Evolutionary conservation across 2,797 vertebrate genomes (phyloP), one percentile per base, ranked within the genome.

Genomic region (Enteromius treurensis): DNA sequence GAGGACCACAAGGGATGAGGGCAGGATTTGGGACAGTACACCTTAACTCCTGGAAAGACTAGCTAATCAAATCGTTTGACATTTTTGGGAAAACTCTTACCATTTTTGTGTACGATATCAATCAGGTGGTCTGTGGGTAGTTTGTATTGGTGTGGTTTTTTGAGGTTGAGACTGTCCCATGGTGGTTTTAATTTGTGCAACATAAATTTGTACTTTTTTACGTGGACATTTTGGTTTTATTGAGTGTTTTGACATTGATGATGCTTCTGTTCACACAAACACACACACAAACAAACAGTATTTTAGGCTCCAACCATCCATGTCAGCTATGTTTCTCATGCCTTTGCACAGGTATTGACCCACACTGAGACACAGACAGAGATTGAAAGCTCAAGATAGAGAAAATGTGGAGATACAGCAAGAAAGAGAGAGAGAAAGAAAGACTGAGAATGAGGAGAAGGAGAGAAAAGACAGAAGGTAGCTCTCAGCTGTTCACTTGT

Each of bases 401-500:
- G 75, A 74, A 73, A 76, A 76, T 76, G 58, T 75, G 80, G 60
- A 55, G 71, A 47, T 68, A 82, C 32, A 55, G 80, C 32, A 26
- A 40, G 65, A 77, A 11, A 77, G 69, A 19, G 32, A 77, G 42
- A 86, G 84, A 78, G 58, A 53, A 21, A 70, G 32, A 69, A 40
- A 82, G 49, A 58, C 73, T 77, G 53, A 86, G 88, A 84, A 71
- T 85, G 73, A 82, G 67, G 80, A 77, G 78, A 29, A 17, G 88
- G 91, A 90, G 73, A 86, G 85, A 84, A 77, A 89, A 91, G 91
- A 92, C 88, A 91, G 89, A 94, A 93, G 93, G 96, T 95, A 95
- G 95, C 96, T 95, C 96, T 97, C 96, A 96, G 96, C 96, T 96
- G 95, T 96, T 98, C 97, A 97, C 96, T 98, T 97, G 96, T 96